Evolutionary conservation across 1,140 invertebrate species (phyloP), one percentile per base, ranked within the genome.

Genomic region (Diuraphis noxia): DNA sequence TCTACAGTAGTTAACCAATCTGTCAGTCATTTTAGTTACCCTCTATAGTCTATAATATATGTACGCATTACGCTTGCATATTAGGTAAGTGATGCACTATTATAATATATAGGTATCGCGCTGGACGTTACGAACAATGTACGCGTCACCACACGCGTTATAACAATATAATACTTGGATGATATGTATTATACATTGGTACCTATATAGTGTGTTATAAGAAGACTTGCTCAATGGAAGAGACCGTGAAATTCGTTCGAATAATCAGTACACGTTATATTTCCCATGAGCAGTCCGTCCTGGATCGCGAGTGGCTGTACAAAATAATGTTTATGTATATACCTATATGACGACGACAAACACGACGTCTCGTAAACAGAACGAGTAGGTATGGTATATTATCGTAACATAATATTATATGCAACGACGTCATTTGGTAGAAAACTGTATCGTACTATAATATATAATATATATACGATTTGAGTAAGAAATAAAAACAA

Each of bases 181-280:
- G 38, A 36, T 77, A 81, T 81, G 40, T 34, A 81, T 30, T 82
- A 41, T 30, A 82, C 79, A 40, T 38, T 13, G 10, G 40, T 82
- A 41, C 23, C 8, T 46, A 17, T 30, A 82, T 82, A 82, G 34
- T 25, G 81, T 41, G 19, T n/a, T 46, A 46, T n/a, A 46, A 34
- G 30, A 72, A 72, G 4, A 86, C 36, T 56, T n/a, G 23, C 10
- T 88, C 49, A 63, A 52, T 86, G 36, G 52, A 23, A 56, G 86
- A 56, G 36, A 88, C 86, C 86, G 52, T 88, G 52, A 88, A 88
- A 88, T 88, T 88, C 52, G 36, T 88, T 72, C 36, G 86, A 88
- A 63, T 86, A 49, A 86, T 40, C 49, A 30, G 36, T 88, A 63
- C 49, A 40, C 52, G 86, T 63, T 88, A n/a, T n/a, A n/a, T 88